Percentiles rank a stretch among this genome's conserved stretches.
These are phyloP conservation scores for Pardosa pseudoannulata DNA, from an alignment of 2,888 invertebrate genomes.

Conservation along the genomic window DNA sequence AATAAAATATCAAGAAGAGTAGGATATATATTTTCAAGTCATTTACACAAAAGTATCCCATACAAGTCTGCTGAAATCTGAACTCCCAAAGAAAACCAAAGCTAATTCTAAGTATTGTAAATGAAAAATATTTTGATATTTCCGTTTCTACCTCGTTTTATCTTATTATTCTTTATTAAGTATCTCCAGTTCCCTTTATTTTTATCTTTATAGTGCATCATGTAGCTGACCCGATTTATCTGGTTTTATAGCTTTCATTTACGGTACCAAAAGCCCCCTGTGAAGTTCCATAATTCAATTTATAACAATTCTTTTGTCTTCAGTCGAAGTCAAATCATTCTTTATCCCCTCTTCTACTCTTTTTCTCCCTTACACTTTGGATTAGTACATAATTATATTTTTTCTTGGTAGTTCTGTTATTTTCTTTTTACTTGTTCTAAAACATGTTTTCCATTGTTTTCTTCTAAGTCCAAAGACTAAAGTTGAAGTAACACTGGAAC, in stretches of 20 bases:
- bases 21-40: too few relatives aligned
- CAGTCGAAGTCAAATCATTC: constrained; percentile 39
- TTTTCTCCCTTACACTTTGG: neutral
- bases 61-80: too few relatives aligned
- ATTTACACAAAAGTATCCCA: too few relatives aligned
- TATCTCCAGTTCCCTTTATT: too few relatives aligned
- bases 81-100: too few relatives aligned
- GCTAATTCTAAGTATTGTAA: too few relatives aligned
- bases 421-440: constrained; percentile 25
- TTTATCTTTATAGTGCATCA: too few relatives aligned
- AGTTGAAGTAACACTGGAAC: neutral
- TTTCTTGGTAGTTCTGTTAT: constrained; percentile 10
- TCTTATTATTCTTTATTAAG: too few relatives aligned
- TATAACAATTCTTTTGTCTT: constrained; percentile 54
- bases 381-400: constrained; percentile 28
- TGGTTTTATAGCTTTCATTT: constrained; percentile 49
- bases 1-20: too few relatives aligned
- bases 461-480: neutral
- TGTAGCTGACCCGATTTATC: constrained; percentile 57
- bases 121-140: too few relatives aligned
- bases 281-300: constrained; percentile 56
- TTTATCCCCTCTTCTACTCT: constrained; percentile 28
- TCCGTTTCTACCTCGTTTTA: too few relatives aligned
- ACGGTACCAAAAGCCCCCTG: constrained; percentile 29
- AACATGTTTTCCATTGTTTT: too few relatives aligned